Evolutionary conservation across 2,113 vertebrate genomes (phyloP).

Genomic region (Gymnobelideus leadbeateri): DNA sequence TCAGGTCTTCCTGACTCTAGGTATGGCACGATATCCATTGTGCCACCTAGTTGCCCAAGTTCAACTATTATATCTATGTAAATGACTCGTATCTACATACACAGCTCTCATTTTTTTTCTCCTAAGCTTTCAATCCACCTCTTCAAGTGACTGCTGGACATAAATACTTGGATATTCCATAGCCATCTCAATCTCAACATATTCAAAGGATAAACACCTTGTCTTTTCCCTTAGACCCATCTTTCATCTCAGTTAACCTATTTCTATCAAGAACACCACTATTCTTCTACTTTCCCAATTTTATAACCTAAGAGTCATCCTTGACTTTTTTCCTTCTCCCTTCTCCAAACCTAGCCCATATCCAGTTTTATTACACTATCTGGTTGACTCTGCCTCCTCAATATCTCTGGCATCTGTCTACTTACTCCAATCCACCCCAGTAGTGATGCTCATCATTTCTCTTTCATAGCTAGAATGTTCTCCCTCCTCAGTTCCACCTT

Average conservation of each 20-base stretch:
- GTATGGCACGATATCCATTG: too few relatives aligned
- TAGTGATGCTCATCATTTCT: not conserved
- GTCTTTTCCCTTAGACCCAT: not conserved
- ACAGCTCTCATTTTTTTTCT: not conserved
- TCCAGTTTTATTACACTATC: not conserved
- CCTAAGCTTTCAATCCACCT: not conserved
- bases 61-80: not conserved
- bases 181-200: not conserved
- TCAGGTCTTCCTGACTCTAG: too few relatives aligned
- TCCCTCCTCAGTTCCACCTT: not conserved
- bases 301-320: not conserved
- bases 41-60: not conserved
- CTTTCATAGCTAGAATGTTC: not conserved
- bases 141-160: not conserved
- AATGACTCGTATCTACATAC: not conserved
- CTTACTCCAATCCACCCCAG: not conserved
- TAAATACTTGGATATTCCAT: not conserved
- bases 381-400: slow-evolving; percentile 1
- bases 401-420: slow-evolving; percentile 14
- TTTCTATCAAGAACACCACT: not conserved
- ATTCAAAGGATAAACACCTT: not conserved
- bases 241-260: not conserved
- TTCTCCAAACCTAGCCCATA: not conserved
- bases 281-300: not conserved
- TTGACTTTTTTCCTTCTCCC: not conserved